These are phyloP conservation scores for Plodia interpunctella DNA, from an alignment of 1,140 invertebrate species.

Conservation along the genomic window DNA sequence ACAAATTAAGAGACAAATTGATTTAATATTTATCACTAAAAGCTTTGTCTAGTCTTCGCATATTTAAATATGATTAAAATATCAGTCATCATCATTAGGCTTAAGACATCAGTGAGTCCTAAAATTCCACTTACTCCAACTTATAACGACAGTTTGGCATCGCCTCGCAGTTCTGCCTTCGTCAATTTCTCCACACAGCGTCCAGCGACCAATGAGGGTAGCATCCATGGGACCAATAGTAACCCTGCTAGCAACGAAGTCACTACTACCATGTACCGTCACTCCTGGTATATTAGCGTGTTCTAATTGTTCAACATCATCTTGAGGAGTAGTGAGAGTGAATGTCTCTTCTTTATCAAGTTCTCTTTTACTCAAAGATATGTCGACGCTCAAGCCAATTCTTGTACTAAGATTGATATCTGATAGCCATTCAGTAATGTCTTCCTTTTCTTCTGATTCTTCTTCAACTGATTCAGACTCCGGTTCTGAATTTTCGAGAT, in stretches of 20 bases:
- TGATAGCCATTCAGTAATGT: neutral
- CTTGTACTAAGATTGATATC: constrained; percentile 14
- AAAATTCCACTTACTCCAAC: constrained; percentile 21
- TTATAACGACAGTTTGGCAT: constrained; percentile 22
- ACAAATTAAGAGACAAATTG: neutral
- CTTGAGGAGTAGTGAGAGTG: constrained; percentile 17
- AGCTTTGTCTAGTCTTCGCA: no score
- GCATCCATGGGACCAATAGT: constrained; percentile 26
- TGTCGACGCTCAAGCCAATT: constrained; percentile 15
- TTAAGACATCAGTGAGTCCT: neutral
- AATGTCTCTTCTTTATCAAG: constrained; percentile 19
- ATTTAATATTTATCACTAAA: neutral
- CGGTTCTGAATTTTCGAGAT: no score
- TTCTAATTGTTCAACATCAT: neutral
- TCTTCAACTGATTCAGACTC: no score
- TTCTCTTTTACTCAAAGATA: constrained; percentile 16
- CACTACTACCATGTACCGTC: constrained; percentile 12
- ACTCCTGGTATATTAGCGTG: constrained; percentile 14
- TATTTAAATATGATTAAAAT: no score
- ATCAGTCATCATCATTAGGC: no score
- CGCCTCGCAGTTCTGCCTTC: constrained; percentile 3
- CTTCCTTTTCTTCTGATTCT: neutral
- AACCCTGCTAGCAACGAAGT: constrained; percentile 26
- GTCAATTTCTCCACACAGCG: constrained; percentile 18
- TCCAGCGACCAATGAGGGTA: constrained; percentile 23